Evolutionary conservation across 64 coral and sea anemone species (phyloP).

Genomic region (Actinia equina): DNA sequence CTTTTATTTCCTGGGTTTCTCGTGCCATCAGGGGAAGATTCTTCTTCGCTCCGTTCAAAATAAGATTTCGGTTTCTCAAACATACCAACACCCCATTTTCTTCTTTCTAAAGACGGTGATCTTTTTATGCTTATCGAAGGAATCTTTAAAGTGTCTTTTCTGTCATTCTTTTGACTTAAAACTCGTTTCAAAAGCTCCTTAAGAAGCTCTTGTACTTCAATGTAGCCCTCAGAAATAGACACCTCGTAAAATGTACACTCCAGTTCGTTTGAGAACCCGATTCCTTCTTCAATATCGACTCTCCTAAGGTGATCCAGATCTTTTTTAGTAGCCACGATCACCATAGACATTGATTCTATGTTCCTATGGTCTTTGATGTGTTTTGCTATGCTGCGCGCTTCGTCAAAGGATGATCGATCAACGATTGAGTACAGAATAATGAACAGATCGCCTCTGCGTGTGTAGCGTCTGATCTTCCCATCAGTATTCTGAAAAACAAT

Average conservation of each 20-base stretch:
- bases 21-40: neutral
- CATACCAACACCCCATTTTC: neutral
- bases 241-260: slow-evolving; percentile 32
- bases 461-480: slow-evolving; percentile 17
- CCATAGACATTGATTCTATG: slow-evolving; percentile 24
- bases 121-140: neutral
- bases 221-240: slow-evolving; percentile 21
- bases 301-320: slow-evolving; percentile 21
- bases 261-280: slow-evolving; percentile 25
- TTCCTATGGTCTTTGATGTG: slow-evolving; percentile 28
- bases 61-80: neutral
- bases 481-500: slow-evolving; percentile 13
- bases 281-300: slow-evolving; percentile 27
- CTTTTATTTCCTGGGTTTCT: neutral
- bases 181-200: slow-evolving; percentile 13
- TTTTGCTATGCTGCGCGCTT: slow-evolving; percentile 11
- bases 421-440: slow-evolving; percentile 22
- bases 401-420: slow-evolving; percentile 31
- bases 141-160: slow-evolving; percentile 9
- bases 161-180: neutral
- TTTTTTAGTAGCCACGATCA: slow-evolving; percentile 25
- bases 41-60: neutral
- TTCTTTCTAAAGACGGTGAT: slow-evolving; percentile 8
- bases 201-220: slow-evolving; percentile 9
- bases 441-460: slow-evolving; percentile 10